Base-by-base conservation (phyloP, 2,797 vertebrate species). In the Chelidonichthys spinosus region DNA sequence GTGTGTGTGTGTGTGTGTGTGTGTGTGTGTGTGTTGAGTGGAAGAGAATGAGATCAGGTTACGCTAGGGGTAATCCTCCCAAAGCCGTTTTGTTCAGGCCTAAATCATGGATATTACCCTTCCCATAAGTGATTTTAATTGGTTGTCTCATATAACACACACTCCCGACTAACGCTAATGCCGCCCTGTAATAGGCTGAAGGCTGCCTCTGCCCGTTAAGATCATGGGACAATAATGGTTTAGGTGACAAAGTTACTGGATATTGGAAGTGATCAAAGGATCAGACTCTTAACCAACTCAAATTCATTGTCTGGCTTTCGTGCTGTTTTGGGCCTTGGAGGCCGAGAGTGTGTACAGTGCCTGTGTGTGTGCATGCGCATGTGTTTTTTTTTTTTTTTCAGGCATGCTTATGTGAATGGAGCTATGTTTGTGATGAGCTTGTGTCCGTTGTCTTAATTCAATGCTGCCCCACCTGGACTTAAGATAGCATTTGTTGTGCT, bases 61-160 rank as follows among this genome's bases (percentile, higher is more conserved):
- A 91, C 92, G 46, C 80, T 82, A 36, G 76, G 90, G 90, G 91
- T 95, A 94, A 95, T 95, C 93, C 93, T 79, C 83, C 85, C 82
- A 93, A 94, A 92, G 90, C 92, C 63, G 78, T 93, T 94, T 94
- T 95, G 90, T 93, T 94, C 90, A 88, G 88, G 84, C 89, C 91
- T 94, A 93, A 93, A 92, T 93, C 89, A 88, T 89, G 89, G 87
- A 92, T 95, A 93, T 93, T 90, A 92, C 85, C 86, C 85, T 81
- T 63, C 82, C 88, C 89, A 90, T 93, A 95, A 94, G 91, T 94
- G 90, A 94, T 94, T 95, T 95, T 95, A 95, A 95, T 95, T 94
- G 94, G 93, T 85, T 88, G 90, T 95, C 93, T 95, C 91, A 86
- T 90, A 90, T 94, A 90, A 93, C 94, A 90, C 79, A 90, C 84